Evolutionary conservation across 1,140 invertebrate genomes (phyloP).

Genomic region (Megalonaias nervosa): DNA sequence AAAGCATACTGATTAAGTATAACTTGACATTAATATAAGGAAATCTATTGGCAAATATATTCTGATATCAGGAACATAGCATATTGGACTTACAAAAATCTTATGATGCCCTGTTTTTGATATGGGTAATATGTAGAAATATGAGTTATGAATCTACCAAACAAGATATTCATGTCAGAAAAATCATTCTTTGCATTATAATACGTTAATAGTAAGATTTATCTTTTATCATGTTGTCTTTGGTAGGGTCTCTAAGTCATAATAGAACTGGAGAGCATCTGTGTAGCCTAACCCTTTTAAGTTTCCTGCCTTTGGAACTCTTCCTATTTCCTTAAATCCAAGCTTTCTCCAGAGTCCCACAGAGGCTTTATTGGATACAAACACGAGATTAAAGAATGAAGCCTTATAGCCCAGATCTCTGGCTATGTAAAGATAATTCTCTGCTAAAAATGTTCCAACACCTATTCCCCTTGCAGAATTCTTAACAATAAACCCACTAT

Average conservation of each 20-base stretch:
- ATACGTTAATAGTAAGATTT: no score
- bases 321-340: constrained; percentile 56
- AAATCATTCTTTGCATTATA: no score
- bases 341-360: constrained; percentile 48
- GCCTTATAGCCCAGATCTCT: constrained; percentile 47
- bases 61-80: no score
- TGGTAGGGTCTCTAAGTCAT: constrained; percentile 27
- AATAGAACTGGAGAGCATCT: constrained; percentile 48
- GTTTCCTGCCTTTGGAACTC: constrained; percentile 57
- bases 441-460: constrained; percentile 45
- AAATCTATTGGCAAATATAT: no score
- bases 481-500: constrained; percentile 51
- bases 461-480: constrained; percentile 40
- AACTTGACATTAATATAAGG: no score
- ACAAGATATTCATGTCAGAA: no score
- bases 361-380: constrained; percentile 43
- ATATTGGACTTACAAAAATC: no score
- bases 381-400: constrained; percentile 59
- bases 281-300: constrained; percentile 41
- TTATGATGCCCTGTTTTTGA: no score
- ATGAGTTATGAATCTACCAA: no score
- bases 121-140: no score
- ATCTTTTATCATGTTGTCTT: no score
- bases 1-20: no score
- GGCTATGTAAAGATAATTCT: constrained; percentile 40